Base-by-base conservation (phyloP, 2,888 invertebrate genomes). In the Aethes cnicana region DNA sequence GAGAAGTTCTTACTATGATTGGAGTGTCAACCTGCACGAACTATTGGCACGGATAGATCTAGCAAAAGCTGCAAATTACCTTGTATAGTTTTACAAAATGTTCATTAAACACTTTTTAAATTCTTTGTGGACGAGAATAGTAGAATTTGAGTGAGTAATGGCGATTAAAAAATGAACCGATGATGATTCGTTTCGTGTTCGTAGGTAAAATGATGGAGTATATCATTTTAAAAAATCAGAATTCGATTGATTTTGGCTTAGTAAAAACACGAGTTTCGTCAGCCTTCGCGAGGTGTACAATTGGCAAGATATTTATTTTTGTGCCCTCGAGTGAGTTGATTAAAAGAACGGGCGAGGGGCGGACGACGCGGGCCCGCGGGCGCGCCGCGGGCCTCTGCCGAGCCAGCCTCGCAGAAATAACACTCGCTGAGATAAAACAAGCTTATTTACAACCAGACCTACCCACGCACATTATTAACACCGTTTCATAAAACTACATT, bases 391-490 rank as follows among this genome's bases (percentile, higher is more conserved):
- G 66, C 65, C n/a, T n/a, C n/a, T n/a, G 54, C 57, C 17, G 26
- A 48, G 53, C 54, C 55, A 47, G 58, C 58, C 64, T 53, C 59
- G 62, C 63, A 66, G 67, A 66, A 70, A 73, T 72, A 72, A 72
- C 71, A 67, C 67, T 57, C 58, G 42, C 59, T 60, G 59, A 53
- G 70, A 81, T 78, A 79, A 78, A 75, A 73, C 74, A 72, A 63
- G 65, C 71, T 69, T 76, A 70, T 66, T 66, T 68, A 68, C 63
- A 59, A 61, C 55, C 55, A 41, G 47, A 58, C 52, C 52, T 49
- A 47, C 44, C 43, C 48, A 52, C 57, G 36, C 55, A 56, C 49
- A 35, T 46, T 35, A 30, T 33, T 32, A 12, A 43, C 32, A 43
- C 18, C 52, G 28, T 28, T 17, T 25, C 11, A 25, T 39, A 44